Base-by-base conservation (phyloP, 2,113 vertebrate genomes). In the Charina bottae region DNA sequence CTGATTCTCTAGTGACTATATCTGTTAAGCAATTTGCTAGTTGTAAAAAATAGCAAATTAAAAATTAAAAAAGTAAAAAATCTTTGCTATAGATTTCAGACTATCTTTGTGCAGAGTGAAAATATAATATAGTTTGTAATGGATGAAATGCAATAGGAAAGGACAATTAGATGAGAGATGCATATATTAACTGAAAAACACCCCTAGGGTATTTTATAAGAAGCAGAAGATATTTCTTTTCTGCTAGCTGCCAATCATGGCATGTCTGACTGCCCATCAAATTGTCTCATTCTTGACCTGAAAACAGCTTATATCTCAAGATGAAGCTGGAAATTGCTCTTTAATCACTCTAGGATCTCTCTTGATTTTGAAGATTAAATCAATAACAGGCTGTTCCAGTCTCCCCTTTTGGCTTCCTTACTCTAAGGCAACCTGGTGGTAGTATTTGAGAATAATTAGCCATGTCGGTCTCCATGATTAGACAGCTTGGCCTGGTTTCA, bases 321-420 rank as follows among this genome's bases (percentile, higher is more conserved):
- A 94, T 93, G 91, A 95, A 94, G 95, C 91, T 90, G 96, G 94
- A 97, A 97, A 97, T 91, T 85, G 93, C 93, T 96, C 94, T 96
- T 95, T 95, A 96, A 96, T 97, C 95, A 95, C 92, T 95, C 94
- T 46, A 94, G 95, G 95, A 93, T 94, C 93, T 95, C 93, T 95
- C 94, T 93, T 96, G 93, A 96, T 96, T 96, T 93, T 93, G 92
- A 94, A 96, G 95, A 97, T 96, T 95, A 97, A 94, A 93, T 95
- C 96, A 96, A 84, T 88, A 94, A 93, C 54, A 83, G 89, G 88
- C 92, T 94, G 89, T 37, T 92, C 90, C n/a, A 53, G 42, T 83
- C 90, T 85, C 91, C 37, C 15, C 46, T 26, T 91, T 89, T 93
- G 90, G 94, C 95, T 94, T 93, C 91, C 88, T 93, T 92, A 88